Conservation (phyloP, 1,140 invertebrate species). For the Drosophila pseudoananassae region DNA sequence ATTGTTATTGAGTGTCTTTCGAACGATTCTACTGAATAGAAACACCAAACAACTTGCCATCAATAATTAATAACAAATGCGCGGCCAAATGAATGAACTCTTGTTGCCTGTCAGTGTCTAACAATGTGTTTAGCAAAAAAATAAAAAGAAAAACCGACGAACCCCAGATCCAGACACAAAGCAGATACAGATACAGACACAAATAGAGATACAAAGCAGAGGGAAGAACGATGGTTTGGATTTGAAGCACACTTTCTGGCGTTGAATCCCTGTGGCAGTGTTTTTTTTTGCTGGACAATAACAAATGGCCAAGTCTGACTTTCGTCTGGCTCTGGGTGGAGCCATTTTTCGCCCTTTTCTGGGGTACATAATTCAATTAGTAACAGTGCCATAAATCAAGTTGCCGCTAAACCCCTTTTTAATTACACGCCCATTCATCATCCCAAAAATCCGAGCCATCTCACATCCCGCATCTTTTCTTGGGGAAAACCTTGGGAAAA, state of each 20-base stretch:
- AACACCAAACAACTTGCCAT: conserved; percentile 31
- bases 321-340: conserved; percentile 37
- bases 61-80: conserved; percentile 55
- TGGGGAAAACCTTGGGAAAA: conserved; percentile 23
- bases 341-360: neutral
- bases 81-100: conserved; percentile 69
- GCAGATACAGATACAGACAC: conserved; percentile 19
- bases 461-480: conserved; percentile 16
- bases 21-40: conserved; percentile 13
- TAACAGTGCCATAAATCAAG: conserved; percentile 70
- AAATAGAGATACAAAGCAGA: conserved; percentile 2
- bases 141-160: conserved; percentile 10
- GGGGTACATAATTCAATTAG: conserved; percentile 69
- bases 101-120: conserved; percentile 68
- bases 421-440: conserved; percentile 73
- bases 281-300: conserved; percentile 11
- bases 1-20: conserved; percentile 22
- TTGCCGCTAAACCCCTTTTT: conserved; percentile 72
- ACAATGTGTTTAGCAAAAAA: conserved; percentile 66
- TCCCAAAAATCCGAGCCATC: conserved; percentile 11
- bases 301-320: conserved; percentile 60
- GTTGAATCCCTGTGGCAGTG: conserved; percentile 11
- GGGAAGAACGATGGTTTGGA: conserved; percentile 42
- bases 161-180: conserved; percentile 1
- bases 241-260: conserved; percentile 49